Base-by-base conservation (phyloP, 1,140 invertebrate genomes). In the Pristionchus pacificus region DNA sequence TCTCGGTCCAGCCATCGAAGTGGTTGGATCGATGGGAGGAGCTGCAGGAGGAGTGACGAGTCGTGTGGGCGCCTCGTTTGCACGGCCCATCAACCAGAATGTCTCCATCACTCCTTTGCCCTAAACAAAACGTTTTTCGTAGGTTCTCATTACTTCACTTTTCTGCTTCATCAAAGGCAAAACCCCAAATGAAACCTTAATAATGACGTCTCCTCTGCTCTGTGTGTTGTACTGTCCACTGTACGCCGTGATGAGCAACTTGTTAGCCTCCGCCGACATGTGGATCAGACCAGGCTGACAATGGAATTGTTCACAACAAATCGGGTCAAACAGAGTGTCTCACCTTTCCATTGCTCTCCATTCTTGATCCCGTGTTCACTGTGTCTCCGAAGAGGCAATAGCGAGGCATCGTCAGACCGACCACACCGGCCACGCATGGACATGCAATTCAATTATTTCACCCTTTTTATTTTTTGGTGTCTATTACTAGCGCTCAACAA, bases 361-460 rank as follows among this genome's bases (percentile, higher is more conserved):
- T 77, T 14, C 76, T 29, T 0, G 70, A 74, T 1, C 85, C 85
- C 30, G 84, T 85, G 71, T 86, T 86, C 0, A 86, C 85, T 1
- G 91, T 92, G 80, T 93, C 92, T 0, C 92, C 92, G 89, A 87
- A 87, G 29, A 87, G 81, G 75, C 86, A 87, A 69, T 87, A 87
- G 65, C 87, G 81, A 1, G 91, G 91, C 91, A 93, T 92, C 15
- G 91, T 92, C 30, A 92, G 85, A 1, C 91, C 91, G 0, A 93
- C 91, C 0, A 93, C 91, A 19, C 90, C 91, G 14, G 91, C 90
- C 84, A 91, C 92, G 65, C 71, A 74, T 6, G 71, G 65, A 1
- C 71, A 33, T 68, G 28, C 13, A 67, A n/a, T n/a, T n/a, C n/a
- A 13, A 60, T 65, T 57, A 27, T 19, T 19, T 62, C 27, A 15